Evolutionary conservation across 2,888 invertebrate species (phyloP).

Genomic region (Galerucella nymphaeae): DNA sequence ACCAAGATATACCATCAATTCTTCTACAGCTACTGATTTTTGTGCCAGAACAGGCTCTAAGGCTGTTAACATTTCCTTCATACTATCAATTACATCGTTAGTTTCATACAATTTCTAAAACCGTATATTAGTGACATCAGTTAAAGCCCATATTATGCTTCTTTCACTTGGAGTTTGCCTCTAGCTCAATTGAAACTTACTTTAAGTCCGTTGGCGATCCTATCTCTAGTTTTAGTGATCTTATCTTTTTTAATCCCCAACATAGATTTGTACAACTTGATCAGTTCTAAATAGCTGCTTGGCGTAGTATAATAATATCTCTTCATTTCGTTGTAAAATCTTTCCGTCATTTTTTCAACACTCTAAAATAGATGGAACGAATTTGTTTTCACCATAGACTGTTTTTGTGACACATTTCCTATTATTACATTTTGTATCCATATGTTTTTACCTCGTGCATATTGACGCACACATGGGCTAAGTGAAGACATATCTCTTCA

Average conservation of each 20-base stretch:
- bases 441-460: slow-evolving; percentile 72
- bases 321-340: slow-evolving; percentile 84
- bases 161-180: too few species aligned
- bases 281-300: slow-evolving; percentile 87
- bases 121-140: too few species aligned
- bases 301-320: slow-evolving; percentile 92
- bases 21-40: slow-evolving; percentile 80
- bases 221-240: slow-evolving; percentile 73
- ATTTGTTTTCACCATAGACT: neutral
- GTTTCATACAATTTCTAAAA: slow-evolving; percentile 82
- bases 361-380: slow-evolving; percentile 66
- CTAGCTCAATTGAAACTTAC: slow-evolving; percentile 54
- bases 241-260: slow-evolving; percentile 77
- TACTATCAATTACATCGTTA: slow-evolving; percentile 81
- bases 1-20: slow-evolving; percentile 79
- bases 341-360: slow-evolving; percentile 81
- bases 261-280: slow-evolving; percentile 81
- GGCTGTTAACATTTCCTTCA: slow-evolving; percentile 85
- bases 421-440: neutral
- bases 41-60: slow-evolving; percentile 84
- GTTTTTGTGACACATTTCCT: neutral
- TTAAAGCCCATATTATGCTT: too few species aligned
- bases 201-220: slow-evolving; percentile 80
- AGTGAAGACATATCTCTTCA: slow-evolving; percentile 66
- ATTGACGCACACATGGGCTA: slow-evolving; percentile 76